A percentile compares a stretch with the other conserved stretches of the same genome.
Evolutionary conservation across 2,113 vertebrate genomes (phyloP).

Genomic region (Daubentonia madagascariensis): DNA sequence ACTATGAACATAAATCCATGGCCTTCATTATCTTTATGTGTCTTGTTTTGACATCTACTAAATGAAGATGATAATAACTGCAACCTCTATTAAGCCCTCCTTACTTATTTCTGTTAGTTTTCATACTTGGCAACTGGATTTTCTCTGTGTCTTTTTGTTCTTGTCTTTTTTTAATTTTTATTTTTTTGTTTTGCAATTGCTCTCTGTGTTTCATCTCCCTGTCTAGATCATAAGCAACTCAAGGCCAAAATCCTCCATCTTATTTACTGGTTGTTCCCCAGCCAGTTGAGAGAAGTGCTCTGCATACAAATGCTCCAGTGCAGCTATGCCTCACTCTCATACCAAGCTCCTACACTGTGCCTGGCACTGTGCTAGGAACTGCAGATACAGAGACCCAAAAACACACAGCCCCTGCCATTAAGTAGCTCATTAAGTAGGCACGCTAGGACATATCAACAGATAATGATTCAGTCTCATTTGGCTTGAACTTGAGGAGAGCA

Average conservation of each 20-base stretch:
- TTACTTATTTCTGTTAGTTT: constrained; percentile 17
- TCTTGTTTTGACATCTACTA: constrained; percentile 42
- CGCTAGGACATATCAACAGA: not conserved
- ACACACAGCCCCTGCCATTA: not conserved
- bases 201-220: not conserved
- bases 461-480: not conserved
- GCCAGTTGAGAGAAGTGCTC: not conserved
- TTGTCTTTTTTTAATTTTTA: not conserved
- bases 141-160: not conserved
- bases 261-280: not conserved
- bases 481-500: not conserved
- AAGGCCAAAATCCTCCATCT: not conserved
- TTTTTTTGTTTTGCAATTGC: not conserved
- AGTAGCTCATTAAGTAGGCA: not conserved
- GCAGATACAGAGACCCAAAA: not conserved
- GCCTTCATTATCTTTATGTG: not conserved
- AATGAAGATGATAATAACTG: not conserved
- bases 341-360: not conserved
- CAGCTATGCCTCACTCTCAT: not conserved
- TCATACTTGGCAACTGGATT: not conserved
- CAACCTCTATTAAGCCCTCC: not conserved
- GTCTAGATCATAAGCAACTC: constrained; percentile 15
- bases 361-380: not conserved
- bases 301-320: not conserved
- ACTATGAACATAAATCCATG: not conserved